These are phyloP conservation scores for Colius striatus DNA, from an alignment of 2,113 vertebrate species.

Conservation along the genomic window DNA sequence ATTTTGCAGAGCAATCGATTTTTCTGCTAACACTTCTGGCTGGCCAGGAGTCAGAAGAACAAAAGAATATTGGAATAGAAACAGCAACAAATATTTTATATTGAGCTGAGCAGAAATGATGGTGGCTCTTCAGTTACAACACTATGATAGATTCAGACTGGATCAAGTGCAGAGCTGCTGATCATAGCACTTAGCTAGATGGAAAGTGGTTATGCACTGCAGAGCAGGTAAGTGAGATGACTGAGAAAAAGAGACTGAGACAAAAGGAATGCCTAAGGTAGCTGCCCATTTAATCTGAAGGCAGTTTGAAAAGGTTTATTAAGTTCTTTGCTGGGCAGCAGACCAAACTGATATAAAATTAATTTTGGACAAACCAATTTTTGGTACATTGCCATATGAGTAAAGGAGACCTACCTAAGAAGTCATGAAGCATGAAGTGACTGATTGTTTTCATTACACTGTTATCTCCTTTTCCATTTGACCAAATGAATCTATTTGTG, in stretches of 20 bases:
- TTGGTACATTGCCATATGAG: background rate
- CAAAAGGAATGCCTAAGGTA: background rate
- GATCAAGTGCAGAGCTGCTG: background rate
- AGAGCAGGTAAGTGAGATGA: background rate
- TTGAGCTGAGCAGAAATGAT: background rate
- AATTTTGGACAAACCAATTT: background rate
- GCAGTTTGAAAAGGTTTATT: background rate
- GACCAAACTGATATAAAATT: background rate
- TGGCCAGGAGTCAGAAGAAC: background rate
- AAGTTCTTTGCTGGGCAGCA: background rate
- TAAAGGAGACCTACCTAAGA: background rate
- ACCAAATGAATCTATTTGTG: background rate
- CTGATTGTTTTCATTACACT: background rate
- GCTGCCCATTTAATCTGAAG: background rate
- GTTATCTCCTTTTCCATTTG: background rate
- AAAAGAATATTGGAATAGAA: background rate
- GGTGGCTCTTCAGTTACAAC: background rate
- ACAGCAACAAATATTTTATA: background rate
- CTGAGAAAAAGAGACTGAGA: background rate
- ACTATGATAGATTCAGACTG: background rate
- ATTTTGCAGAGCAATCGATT: background rate
- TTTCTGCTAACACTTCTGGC: background rate
- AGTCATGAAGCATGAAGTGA: background rate
- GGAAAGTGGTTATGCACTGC: background rate
- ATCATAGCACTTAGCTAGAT: rapidly evolving